These are phyloP conservation scores for Meloe dianella DNA, from an alignment of 2,888 invertebrate species.

Conservation along the genomic window DNA sequence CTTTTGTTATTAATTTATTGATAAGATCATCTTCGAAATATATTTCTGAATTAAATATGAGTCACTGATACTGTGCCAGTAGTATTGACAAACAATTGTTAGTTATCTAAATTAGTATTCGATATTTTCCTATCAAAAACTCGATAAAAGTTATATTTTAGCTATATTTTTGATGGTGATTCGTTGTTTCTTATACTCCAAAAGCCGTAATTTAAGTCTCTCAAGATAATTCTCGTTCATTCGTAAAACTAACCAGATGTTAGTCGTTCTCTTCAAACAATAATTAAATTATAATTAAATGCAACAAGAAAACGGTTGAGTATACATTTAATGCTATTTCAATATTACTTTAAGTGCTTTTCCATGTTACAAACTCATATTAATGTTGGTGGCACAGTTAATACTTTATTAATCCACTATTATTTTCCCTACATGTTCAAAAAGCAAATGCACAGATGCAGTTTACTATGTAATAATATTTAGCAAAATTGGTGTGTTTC, in stretches of 20 bases:
- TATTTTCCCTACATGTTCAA: background rate
- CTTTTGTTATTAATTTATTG: too few relatives aligned
- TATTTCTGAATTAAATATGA: too few relatives aligned
- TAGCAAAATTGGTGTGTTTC: background rate
- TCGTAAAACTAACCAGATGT: background rate
- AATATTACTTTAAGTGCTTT: background rate
- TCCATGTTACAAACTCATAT: background rate
- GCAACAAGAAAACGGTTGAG: background rate
- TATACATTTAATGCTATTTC: background rate
- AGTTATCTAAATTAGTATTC: too few relatives aligned
- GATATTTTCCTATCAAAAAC: too few relatives aligned
- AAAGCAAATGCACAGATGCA: background rate
- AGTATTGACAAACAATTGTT: too few relatives aligned
- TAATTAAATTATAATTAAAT: slow-evolving; percentile 1
- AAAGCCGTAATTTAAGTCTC: background rate
- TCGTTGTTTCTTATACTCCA: too few relatives aligned
- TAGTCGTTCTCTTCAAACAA: background rate
- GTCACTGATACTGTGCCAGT: too few relatives aligned
- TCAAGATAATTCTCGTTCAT: background rate
- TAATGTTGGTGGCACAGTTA: background rate
- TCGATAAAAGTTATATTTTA: too few relatives aligned
- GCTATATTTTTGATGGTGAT: too few relatives aligned
- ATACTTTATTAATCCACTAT: background rate
- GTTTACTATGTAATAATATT: background rate
- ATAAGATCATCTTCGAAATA: too few relatives aligned